phyloP scores from a whole-genome alignment of 1,140 invertebrate species.

The Hesperophylax magnus region DNA sequence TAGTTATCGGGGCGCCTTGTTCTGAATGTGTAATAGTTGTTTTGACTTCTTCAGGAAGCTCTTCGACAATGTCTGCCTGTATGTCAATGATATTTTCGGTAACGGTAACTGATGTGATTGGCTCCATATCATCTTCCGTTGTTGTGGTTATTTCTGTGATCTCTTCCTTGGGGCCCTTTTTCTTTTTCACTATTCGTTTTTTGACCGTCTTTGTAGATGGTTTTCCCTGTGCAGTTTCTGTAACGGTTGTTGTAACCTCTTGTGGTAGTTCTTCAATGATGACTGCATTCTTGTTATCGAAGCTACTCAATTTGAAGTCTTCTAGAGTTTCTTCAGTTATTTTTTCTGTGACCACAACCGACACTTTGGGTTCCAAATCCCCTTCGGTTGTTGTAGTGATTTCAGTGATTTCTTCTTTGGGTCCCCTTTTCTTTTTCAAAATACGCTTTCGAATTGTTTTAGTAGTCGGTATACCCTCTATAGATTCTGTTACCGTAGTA shows the following conservation, averaged over 20 bases:
- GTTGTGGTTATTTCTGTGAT: constrained; percentile 14
- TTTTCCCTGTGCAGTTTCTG: neutral
- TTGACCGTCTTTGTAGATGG: neutral
- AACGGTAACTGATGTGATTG: neutral
- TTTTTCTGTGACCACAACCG: no score
- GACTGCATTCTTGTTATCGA: no score
- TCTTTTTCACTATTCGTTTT: neutral
- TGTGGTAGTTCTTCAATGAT: constrained; percentile 7
- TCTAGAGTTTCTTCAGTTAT: no score
- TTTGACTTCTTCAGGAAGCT: neutral
- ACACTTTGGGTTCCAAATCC: no score
- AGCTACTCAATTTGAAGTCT: no score
- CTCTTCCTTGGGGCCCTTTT: neutral
- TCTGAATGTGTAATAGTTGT: neutral
- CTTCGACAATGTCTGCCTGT: neutral
- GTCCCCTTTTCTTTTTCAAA: neutral
- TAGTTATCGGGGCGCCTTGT: neutral
- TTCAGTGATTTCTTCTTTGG: neutral
- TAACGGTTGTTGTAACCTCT: constrained; percentile 16
- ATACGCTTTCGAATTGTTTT: constrained; percentile 58
- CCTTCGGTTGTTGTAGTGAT: no score
- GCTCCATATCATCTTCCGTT: neutral
- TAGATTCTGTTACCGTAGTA: constrained; percentile 32
- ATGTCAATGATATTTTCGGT: neutral
- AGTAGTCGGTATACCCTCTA: neutral